Evolutionary conservation across 37 sponge, comb jelly and placozoan genomes (phyloP).

Genomic region (Beroe forskalii): DNA sequence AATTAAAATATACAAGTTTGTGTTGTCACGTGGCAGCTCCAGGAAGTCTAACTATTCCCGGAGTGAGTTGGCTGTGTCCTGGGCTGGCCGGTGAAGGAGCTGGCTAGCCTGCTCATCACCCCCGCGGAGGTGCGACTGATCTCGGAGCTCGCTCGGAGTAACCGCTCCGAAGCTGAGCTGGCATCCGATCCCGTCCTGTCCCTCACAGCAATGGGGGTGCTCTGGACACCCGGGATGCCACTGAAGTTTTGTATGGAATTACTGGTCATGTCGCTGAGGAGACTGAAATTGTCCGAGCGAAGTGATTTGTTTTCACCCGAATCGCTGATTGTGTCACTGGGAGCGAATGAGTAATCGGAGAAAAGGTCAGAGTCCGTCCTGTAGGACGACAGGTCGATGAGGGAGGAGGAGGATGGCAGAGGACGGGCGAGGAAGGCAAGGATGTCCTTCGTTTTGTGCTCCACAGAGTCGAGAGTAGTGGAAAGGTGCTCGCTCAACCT

Average conservation of each 20-base stretch:
- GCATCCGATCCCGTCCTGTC: not conserved
- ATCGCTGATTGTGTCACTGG: conserved; percentile 16
- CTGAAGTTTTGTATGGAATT: not conserved
- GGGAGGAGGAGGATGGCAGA: not conserved
- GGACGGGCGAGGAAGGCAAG: conserved; percentile 44
- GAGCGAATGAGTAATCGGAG: conserved; percentile 37
- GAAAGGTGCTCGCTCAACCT: not conserved
- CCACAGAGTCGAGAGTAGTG: not conserved
- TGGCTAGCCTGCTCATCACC: not conserved
- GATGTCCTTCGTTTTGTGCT: conserved; percentile 52
- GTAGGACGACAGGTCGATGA: conserved; percentile 13
- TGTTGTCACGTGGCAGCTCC: too few species aligned
- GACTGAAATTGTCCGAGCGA: not conserved
- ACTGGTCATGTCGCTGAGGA: conserved; percentile 3
- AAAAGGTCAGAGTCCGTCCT: conserved; percentile 11
- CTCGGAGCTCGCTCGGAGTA: not conserved
- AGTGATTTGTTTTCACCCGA: not conserved
- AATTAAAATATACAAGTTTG: too few species aligned
- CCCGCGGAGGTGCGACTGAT: conserved; percentile 4
- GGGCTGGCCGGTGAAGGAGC: not conserved
- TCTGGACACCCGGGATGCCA: not conserved
- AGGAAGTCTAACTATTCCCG: not conserved
- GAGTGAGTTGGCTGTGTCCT: not conserved
- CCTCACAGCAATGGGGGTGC: not conserved
- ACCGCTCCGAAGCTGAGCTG: not conserved